Conservation (phyloP, 2,888 invertebrate genomes). For the Branchipolynoe longqiensis region DNA sequence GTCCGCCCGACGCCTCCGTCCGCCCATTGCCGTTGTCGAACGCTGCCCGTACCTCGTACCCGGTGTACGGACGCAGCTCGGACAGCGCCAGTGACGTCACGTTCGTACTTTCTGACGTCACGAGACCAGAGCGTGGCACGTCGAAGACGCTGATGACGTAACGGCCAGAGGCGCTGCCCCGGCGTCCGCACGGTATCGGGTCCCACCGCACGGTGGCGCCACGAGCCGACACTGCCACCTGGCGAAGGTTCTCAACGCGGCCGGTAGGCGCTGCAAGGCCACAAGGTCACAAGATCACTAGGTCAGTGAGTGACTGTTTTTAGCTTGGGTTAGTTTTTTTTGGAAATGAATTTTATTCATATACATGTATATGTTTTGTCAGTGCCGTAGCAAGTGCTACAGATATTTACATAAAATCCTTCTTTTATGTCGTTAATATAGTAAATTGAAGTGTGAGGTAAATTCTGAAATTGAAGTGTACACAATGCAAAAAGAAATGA, state of each 20-base stretch:
- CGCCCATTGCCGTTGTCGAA: conserved; percentile 77
- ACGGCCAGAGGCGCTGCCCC: conserved; percentile 68
- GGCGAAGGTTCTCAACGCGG: conserved; percentile 43
- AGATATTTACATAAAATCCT: too few relatives aligned
- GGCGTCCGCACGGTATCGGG: conserved; percentile 68
- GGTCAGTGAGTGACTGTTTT: too few relatives aligned
- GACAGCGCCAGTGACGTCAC: not conserved
- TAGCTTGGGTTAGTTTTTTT: too few relatives aligned
- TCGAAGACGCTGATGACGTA: conserved; percentile 11
- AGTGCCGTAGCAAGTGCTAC: too few relatives aligned
- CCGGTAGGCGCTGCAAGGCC: conserved; percentile 62
- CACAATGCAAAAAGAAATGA: too few relatives aligned
- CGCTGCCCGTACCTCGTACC: conserved; percentile 70
- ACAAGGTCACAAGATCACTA: too few relatives aligned
- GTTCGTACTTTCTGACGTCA: conserved; percentile 1
- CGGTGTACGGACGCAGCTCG: conserved; percentile 69
- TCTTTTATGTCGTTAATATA: too few relatives aligned
- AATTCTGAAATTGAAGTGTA: too few relatives aligned
- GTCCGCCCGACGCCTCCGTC: not conserved
- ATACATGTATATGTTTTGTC: too few relatives aligned
- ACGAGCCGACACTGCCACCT: conserved; percentile 22
- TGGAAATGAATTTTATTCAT: too few relatives aligned
- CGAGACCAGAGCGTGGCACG: not conserved
- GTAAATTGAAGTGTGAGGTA: too few relatives aligned
- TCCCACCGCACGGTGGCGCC: conserved; percentile 69